Percentiles rank a stretch among this genome's conserved stretches.
These are phyloP conservation scores for Oryctes rhinoceros DNA, from an alignment of 1,140 invertebrate genomes.

Conservation along the genomic window DNA sequence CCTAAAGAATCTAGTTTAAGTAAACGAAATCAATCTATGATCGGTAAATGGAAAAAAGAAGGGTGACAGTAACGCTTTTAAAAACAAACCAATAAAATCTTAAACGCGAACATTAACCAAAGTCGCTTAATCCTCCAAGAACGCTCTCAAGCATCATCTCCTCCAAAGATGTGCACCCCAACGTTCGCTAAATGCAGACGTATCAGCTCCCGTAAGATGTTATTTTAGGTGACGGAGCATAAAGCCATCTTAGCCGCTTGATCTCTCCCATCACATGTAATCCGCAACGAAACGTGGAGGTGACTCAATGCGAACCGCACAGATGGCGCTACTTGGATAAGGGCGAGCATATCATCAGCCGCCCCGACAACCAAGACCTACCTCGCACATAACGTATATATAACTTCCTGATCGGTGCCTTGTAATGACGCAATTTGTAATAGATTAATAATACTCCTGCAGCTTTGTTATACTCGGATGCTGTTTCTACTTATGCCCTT, in stretches of 20 bases:
- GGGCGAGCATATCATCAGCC: conserved; percentile 33
- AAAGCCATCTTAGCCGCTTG: conserved; percentile 51
- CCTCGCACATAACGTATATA: conserved; percentile 46
- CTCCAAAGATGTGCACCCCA: background rate
- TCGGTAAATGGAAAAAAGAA: too few relatives aligned
- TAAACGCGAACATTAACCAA: too few relatives aligned
- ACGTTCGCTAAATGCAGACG: conserved; percentile 2
- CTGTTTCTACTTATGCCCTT: conserved; percentile 40
- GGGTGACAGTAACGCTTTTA: too few relatives aligned
- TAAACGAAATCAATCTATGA: too few relatives aligned
- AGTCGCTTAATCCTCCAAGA: background rate
- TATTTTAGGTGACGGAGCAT: conserved; percentile 51
- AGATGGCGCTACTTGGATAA: conserved; percentile 46
- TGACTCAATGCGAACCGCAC: conserved; percentile 55
- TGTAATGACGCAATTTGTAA: conserved; percentile 58
- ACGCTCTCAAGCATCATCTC: conserved; percentile 3
- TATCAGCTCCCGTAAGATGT: conserved; percentile 42
- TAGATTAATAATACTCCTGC: conserved; percentile 53
- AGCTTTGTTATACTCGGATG: conserved; percentile 46
- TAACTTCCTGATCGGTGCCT: conserved; percentile 56
- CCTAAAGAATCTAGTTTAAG: too few relatives aligned
- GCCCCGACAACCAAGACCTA: background rate
- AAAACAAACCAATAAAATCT: too few relatives aligned
- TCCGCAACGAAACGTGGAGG: conserved; percentile 47
- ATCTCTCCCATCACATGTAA: conserved; percentile 48